Conservation (phyloP, 2,113 vertebrate species). For the Macquaria ambigua region DNA sequence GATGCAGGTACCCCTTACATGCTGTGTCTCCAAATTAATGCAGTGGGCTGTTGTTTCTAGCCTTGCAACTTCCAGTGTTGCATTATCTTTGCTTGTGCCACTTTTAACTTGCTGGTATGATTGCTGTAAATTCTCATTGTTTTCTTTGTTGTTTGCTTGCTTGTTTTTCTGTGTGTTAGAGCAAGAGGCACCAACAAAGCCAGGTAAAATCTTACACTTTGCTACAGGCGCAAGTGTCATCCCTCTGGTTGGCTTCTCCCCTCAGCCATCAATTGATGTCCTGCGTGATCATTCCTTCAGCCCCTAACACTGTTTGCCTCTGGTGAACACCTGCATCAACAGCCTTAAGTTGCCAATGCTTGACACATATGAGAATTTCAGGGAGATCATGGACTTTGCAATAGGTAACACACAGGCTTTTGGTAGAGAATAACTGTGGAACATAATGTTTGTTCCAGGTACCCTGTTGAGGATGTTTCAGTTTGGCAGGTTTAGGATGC, state of each 20-base stretch:
- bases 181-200: background rate
- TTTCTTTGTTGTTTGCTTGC: background rate
- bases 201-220: slow-evolving; percentile 1
- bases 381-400: background rate
- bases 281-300: slow-evolving; percentile 1
- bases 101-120: background rate
- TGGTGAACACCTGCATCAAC: slow-evolving; percentile 9
- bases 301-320: background rate
- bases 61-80: too few relatives aligned
- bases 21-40: too few relatives aligned
- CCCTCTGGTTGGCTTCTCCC: background rate
- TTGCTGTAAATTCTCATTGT: background rate
- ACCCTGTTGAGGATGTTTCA: background rate
- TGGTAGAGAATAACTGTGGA: background rate
- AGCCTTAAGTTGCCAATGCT: background rate
- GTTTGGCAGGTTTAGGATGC: background rate
- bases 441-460: background rate
- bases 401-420: background rate
- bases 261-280: slow-evolving; percentile 9
- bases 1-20: too few relatives aligned
- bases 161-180: background rate
- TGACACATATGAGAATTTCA: slow-evolving; percentile 3
- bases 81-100: too few relatives aligned
- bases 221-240: slow-evolving; percentile 9
- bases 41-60: too few relatives aligned